Conservation (phyloP, 2,113 vertebrate species). For the Mobula birostris region DNA sequence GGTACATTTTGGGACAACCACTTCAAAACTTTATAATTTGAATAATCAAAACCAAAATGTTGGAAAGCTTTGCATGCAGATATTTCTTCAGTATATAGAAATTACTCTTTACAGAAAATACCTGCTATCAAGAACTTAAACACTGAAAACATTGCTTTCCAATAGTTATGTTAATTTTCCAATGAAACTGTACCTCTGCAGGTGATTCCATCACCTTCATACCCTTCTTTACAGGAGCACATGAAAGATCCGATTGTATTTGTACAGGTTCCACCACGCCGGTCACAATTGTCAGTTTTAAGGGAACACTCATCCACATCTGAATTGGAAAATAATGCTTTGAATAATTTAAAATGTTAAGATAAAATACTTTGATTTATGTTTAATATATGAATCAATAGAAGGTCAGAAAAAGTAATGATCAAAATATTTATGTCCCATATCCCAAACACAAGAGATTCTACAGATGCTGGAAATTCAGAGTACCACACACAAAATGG, state of each 20-base stretch:
- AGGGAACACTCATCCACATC: slow-evolving; percentile 19
- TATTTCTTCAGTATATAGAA: not conserved
- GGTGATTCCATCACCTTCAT: not conserved
- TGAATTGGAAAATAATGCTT: not conserved
- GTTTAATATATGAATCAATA: not conserved
- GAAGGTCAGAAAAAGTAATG: not conserved
- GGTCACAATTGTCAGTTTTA: not conserved
- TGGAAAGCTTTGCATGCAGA: not conserved
- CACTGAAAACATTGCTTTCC: too few species aligned
- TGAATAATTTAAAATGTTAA: not conserved
- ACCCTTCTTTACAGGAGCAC: slow-evolving; percentile 17
- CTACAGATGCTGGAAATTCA: too few species aligned
- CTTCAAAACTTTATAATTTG: not conserved
- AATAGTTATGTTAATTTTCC: not conserved
- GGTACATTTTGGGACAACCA: not conserved
- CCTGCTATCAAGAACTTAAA: not conserved
- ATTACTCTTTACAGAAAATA: not conserved
- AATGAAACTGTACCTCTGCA: slow-evolving; percentile 17
- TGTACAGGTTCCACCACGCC: not conserved
- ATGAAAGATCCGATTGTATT: not conserved
- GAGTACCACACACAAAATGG: too few species aligned
- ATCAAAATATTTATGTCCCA: not conserved
- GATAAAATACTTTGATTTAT: not conserved
- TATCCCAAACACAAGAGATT: too few species aligned
- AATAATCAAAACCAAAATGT: not conserved